Evolutionary conservation across 2,888 invertebrate genomes (phyloP).

Genomic region (Polyommatus icarus): DNA sequence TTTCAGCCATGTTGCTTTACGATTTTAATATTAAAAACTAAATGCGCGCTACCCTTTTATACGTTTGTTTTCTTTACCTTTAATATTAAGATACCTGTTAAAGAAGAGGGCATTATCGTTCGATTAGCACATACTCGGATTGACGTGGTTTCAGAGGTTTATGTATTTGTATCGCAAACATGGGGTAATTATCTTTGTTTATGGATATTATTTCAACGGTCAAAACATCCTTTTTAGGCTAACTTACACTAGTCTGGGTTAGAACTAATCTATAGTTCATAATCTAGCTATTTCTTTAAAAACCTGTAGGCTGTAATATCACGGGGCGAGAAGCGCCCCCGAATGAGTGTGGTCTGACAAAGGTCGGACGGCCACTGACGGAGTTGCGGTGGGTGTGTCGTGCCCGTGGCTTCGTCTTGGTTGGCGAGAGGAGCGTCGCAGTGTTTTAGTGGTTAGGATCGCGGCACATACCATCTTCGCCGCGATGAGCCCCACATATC

Average conservation of each 20-base stretch:
- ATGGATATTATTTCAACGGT: background rate
- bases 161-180: background rate
- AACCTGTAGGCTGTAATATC: no score
- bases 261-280: background rate
- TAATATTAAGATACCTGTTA: background rate
- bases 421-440: no score
- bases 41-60: background rate
- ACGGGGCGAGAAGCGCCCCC: no score
- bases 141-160: background rate
- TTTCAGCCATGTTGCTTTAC: conserved; percentile 17
- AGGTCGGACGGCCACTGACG: no score
- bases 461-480: no score
- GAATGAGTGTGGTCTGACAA: no score
- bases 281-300: no score
- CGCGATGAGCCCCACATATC: no score
- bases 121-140: background rate
- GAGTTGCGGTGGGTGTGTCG: no score
- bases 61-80: conserved; percentile 1
- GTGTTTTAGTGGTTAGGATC: no score
- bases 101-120: background rate
- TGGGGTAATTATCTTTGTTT: background rate
- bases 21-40: background rate
- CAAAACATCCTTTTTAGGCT: background rate
- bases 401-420: no score
- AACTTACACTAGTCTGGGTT: background rate